Conservation (phyloP, 1,140 invertebrate genomes). For the Drosophila ironensis region DNA sequence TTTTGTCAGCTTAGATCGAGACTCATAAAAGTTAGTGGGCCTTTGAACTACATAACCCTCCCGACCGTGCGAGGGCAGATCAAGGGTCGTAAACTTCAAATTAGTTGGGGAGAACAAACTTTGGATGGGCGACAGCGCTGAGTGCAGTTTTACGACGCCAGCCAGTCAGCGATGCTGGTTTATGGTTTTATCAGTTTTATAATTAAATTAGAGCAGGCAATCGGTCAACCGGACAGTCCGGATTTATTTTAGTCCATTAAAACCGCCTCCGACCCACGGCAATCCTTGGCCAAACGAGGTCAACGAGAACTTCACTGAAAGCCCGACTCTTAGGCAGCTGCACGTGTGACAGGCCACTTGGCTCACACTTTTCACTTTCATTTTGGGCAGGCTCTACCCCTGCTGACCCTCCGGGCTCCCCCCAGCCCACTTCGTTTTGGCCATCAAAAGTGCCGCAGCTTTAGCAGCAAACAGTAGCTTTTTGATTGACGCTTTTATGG, state of each 20-base stretch:
- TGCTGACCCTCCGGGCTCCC: too few relatives aligned
- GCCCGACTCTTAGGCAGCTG: too few relatives aligned
- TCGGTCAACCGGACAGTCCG: too few relatives aligned
- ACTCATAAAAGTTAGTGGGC: slow-evolving; percentile 33
- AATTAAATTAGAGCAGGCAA: slow-evolving; percentile 52
- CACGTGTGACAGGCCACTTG: too few relatives aligned
- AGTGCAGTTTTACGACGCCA: slow-evolving; percentile 46
- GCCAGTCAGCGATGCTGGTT: not conserved
- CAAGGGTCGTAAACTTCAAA: slow-evolving; percentile 33
- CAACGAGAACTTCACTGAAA: too few relatives aligned
- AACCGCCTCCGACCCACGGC: too few relatives aligned
- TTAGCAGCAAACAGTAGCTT: slow-evolving; percentile 35
- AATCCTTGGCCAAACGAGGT: too few relatives aligned
- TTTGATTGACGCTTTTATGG: slow-evolving; percentile 40
- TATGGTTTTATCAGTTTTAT: slow-evolving; percentile 28
- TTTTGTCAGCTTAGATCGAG: too few relatives aligned
- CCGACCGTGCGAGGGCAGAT: slow-evolving; percentile 1
- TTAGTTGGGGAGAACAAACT: slow-evolving; percentile 16
- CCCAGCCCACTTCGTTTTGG: slow-evolving; percentile 25
- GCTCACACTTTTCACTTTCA: slow-evolving; percentile 61
- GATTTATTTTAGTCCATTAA: too few relatives aligned
- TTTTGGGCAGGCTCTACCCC: slow-evolving; percentile 28
- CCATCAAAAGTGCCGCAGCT: slow-evolving; percentile 49
- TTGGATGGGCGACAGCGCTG: slow-evolving; percentile 21
- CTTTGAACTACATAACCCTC: slow-evolving; percentile 42